Base-by-base conservation (phyloP, 2,113 vertebrate genomes). In the Phodopus roborovskii region DNA sequence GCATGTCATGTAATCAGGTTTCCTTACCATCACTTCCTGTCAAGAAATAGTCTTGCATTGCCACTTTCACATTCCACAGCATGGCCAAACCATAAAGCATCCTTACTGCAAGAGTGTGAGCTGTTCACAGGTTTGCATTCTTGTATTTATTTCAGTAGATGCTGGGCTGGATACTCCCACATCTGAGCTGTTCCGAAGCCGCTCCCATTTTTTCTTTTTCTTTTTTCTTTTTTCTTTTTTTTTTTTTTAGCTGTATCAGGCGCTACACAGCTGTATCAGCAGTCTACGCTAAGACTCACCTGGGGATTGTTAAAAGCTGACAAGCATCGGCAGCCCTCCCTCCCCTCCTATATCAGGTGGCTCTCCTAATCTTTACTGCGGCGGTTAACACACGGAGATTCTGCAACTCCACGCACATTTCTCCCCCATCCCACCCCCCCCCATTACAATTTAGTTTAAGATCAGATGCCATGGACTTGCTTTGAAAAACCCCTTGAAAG, bases 401-500 rank as follows among this genome's bases (percentile, higher is more conserved):
- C 9, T 42, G 33, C 85, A 64, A 64, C 36, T 77, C 45, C 9
- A 94, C 22, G 17, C 9, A 16, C 26, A 30, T 48, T 39, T 7
- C n/a, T n/a, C n/a, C n/a, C n/a, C n/a, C n/a, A n/a, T n/a, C n/a
- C n/a, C n/a, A n/a, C n/a, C n/a, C n/a, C n/a, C 48, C 3, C 9
- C 8, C 13, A 8, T 17, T 39, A 28, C 1, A 3, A 33, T 20
- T 28, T 83, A 78, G 70, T 95, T 95, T 73, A 92, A 95, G 75
- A 58, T 71, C 42, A 94, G 56, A 92, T 94, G 39, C 74, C n/a
- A 91, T 20, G 7, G 91, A 74, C 0, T 8, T 91, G 48, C n/a
- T 85, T 79, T 75, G 48, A 92, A 96, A 79, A 66, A 92, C 7
- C 78, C 48, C 58, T 93, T 42, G 87, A 89, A 97, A 89, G 7